A percentile compares a stretch with the other conserved stretches of the same genome.
These are phyloP conservation scores for Tenualosa thibaudeaui DNA, from an alignment of 2,797 vertebrate species.

Conservation along the genomic window DNA sequence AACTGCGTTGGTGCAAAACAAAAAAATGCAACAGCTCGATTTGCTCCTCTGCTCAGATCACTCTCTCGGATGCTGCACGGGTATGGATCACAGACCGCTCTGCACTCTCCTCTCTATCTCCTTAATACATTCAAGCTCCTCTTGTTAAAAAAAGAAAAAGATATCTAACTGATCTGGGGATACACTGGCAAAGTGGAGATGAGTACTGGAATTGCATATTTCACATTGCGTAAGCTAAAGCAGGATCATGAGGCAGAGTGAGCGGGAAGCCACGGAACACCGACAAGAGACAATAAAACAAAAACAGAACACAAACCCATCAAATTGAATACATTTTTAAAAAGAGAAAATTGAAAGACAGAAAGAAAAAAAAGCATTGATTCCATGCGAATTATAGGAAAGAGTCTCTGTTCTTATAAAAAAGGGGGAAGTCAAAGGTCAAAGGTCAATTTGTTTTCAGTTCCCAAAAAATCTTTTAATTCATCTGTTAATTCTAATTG, in stretches of 20 bases:
- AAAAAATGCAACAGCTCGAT: neutral
- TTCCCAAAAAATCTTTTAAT: conserved; percentile 40
- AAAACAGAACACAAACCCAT: conserved; percentile 16
- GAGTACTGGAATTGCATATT: conserved; percentile 68
- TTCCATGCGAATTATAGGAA: conserved; percentile 44
- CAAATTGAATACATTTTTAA: neutral
- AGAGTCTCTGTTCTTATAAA: conserved; percentile 38
- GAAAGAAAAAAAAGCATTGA: conserved; percentile 23
- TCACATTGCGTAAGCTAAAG: conserved; percentile 51
- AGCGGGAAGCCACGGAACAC: conserved; percentile 28
- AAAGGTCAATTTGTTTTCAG: conserved; percentile 30
- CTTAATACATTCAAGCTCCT: conserved; percentile 30
- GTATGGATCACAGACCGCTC: neutral
- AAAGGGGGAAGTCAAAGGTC: conserved; percentile 34
- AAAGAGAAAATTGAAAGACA: conserved; percentile 28
- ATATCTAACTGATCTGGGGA: conserved; percentile 20
- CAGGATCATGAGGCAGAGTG: conserved; percentile 68
- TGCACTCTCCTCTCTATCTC: conserved; percentile 1
- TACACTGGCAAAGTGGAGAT: conserved; percentile 27
- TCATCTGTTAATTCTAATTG: conserved; percentile 53
- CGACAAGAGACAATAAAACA: conserved; percentile 30
- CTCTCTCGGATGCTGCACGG: neutral
- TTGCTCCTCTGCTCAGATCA: neutral
- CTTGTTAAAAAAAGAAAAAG: neutral
- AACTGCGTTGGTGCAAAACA: neutral